Base-by-base conservation (phyloP, 2,888 invertebrate genomes). In the Hypercompe scribonia region DNA sequence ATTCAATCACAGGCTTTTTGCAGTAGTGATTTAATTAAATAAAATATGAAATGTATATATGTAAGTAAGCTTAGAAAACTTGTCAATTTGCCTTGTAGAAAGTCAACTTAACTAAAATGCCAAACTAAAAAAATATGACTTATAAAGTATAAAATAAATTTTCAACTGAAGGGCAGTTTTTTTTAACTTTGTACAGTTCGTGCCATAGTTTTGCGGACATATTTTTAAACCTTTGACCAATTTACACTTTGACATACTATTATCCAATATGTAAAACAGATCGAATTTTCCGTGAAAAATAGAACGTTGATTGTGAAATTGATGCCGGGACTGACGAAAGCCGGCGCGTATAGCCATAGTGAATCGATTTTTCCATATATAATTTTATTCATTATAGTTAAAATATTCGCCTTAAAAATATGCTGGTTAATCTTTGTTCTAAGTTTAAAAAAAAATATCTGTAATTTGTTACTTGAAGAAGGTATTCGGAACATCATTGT, bases 21-120 rank as follows among this genome's bases (percentile, higher is more conserved):
- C 42, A 15, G 18, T 42, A 42, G 42, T 42, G 42, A 42, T 42
- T 15, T 42, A 42, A 42, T 15, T 0, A 42, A 42, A 42, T 15
- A 18, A 42, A 3, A 42, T 42, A n/a, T n/a, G n/a, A n/a, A n/a
- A n/a, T n/a, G n/a, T n/a, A n/a, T n/a, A n/a, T n/a, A n/a, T n/a
- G n/a, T n/a, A n/a, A n/a, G 13, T 0, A 39, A 2, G 39, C 13
- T 39, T 39, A 4, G 13, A 39, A 39, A 39, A 39, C 39, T 39
- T 39, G 39, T 8, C 36, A 36, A 46, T 46, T 46, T 46, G 46
- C 18, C 46, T 15, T 46, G 21, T 46, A 21, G 18, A 18, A 46
- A 21, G 46, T 46, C 65, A 24, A 63, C 73, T 72, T 77, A 75
- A 77, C 68, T 76, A 63, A 77, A 85, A 76, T 67, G 75, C 65